Evolutionary conservation across 2,888 invertebrate genomes (phyloP).

Genomic region (Pachliopta kotzebuea): DNA sequence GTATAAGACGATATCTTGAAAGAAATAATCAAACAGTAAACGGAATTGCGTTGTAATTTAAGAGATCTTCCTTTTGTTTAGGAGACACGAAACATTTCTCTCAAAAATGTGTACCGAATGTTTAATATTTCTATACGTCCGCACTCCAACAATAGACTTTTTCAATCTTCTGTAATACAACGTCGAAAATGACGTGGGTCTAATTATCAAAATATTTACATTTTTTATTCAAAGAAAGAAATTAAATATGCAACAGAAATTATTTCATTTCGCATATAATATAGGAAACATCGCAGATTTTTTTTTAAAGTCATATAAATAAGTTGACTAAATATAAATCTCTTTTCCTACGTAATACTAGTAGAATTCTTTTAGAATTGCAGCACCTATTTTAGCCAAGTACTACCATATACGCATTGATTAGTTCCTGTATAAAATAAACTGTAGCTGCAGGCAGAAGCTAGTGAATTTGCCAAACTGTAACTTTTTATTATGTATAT

Average conservation of each 20-base stretch:
- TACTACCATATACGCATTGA: too few relatives aligned
- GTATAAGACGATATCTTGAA: conserved; percentile 1
- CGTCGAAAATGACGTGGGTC: conserved; percentile 13
- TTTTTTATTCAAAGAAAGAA: conserved; percentile 7
- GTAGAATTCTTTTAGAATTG: too few relatives aligned
- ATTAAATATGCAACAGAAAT: neutral
- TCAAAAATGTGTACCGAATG: conserved; percentile 22
- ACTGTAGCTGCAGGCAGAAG: too few relatives aligned
- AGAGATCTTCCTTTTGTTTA: conserved; percentile 22
- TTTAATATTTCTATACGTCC: conserved; percentile 18
- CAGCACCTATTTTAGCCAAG: too few relatives aligned
- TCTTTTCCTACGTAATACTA: neutral
- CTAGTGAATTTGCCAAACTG: too few relatives aligned
- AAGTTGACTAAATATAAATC: neutral
- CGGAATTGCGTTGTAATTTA: conserved; percentile 16
- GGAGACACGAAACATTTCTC: conserved; percentile 20
- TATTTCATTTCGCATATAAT: conserved; percentile 1
- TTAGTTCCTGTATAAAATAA: too few relatives aligned
- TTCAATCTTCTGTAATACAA: conserved; percentile 19
- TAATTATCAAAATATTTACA: conserved; percentile 5
- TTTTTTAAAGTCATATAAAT: neutral
- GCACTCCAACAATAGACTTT: conserved; percentile 17
- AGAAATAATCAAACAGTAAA: conserved; percentile 18
- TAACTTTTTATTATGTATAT: too few relatives aligned
- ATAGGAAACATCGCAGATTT: too few relatives aligned